Evolutionary conservation across 2,797 vertebrate species (phyloP).

Genomic region (Coranthus polyacanthus): DNA sequence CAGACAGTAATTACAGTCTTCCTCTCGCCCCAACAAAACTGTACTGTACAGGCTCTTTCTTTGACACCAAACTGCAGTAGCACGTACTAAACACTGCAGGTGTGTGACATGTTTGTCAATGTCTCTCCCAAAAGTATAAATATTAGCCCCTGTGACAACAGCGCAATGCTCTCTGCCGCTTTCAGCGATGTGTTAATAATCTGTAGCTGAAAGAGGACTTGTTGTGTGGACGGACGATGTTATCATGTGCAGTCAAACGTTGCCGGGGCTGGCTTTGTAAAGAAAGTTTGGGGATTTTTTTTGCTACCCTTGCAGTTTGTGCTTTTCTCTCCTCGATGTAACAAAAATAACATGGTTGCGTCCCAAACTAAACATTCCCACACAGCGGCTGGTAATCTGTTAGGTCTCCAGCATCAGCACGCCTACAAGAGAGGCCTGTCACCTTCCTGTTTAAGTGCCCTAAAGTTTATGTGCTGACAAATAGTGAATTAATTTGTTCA

Average conservation of each 20-base stretch:
- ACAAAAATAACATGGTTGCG: slow-evolving; percentile 97
- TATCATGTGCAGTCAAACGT: slow-evolving; percentile 74
- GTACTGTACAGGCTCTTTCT: slow-evolving; percentile 74
- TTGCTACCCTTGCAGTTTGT: slow-evolving; percentile 80
- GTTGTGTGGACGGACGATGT: slow-evolving; percentile 69
- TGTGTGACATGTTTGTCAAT: slow-evolving; percentile 82
- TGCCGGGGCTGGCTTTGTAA: slow-evolving; percentile 68
- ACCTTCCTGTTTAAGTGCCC: slow-evolving; percentile 69
- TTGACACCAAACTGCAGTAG: slow-evolving; percentile 76
- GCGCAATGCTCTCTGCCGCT: slow-evolving; percentile 48
- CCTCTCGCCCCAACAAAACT: slow-evolving; percentile 78
- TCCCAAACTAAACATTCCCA: slow-evolving; percentile 99
- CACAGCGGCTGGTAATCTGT: slow-evolving; percentile 89
- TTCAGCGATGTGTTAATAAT: slow-evolving; percentile 76
- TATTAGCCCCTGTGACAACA: slow-evolving; percentile 72
- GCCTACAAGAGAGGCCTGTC: slow-evolving; percentile 87
- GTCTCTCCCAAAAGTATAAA: slow-evolving; percentile 78
- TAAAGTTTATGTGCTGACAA: slow-evolving; percentile 31
- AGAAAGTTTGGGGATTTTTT: slow-evolving; percentile 74
- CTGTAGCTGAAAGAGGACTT: slow-evolving; percentile 73
- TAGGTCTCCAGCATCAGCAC: slow-evolving; percentile 84
- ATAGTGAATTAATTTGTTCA: slow-evolving; percentile 32
- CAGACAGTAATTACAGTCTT: slow-evolving; percentile 89
- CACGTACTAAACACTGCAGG: slow-evolving; percentile 78
- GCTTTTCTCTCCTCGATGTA: slow-evolving; percentile 75